A percentile compares a stretch with the other conserved stretches of the same genome.
Conservation (phyloP, 2,888 invertebrate species). For the Conomelus anceps region DNA sequence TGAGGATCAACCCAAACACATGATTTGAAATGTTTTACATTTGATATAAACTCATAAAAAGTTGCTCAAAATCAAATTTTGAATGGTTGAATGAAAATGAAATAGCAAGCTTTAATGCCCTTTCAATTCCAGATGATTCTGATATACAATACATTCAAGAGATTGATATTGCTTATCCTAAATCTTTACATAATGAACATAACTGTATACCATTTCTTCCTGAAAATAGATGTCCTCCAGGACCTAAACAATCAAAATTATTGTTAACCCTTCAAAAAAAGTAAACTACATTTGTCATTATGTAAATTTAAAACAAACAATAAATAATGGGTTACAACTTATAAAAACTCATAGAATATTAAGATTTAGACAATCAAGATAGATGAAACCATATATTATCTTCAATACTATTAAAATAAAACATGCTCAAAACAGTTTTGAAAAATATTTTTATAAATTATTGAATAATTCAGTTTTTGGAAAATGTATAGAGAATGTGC, state of each 20-base stretch:
- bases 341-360: neutral
- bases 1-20: too few relatives aligned
- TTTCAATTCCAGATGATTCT: too few relatives aligned
- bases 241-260: neutral
- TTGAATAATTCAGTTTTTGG: conserved; percentile 12
- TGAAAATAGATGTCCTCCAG: neutral
- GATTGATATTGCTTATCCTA: neutral
- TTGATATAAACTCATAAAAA: too few relatives aligned
- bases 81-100: too few relatives aligned
- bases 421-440: conserved; percentile 38
- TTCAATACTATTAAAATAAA: conserved; percentile 26
- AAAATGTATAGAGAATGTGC: conserved; percentile 5
- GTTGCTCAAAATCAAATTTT: too few relatives aligned
- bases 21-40: too few relatives aligned
- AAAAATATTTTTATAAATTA: conserved; percentile 34
- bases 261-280: neutral
- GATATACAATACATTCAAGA: too few relatives aligned
- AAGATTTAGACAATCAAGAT: neutral
- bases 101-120: too few relatives aligned
- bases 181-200: neutral
- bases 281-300: neutral
- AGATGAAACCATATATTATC: too few relatives aligned
- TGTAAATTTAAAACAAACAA: neutral
- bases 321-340: neutral
- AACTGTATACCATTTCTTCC: neutral